Conservation (phyloP, 2,888 invertebrate species). For the Hypercompe scribonia region DNA sequence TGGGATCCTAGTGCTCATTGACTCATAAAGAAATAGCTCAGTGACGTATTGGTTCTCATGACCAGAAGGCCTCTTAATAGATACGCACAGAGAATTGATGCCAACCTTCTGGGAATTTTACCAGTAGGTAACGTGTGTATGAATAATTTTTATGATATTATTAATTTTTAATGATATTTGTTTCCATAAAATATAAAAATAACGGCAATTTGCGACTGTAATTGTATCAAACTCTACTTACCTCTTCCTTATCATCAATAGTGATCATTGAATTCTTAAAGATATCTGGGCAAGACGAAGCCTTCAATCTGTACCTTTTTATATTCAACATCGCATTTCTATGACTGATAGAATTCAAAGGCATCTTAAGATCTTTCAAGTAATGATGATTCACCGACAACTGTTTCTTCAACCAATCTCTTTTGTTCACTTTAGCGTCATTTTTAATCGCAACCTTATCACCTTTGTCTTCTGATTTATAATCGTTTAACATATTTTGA, state of each 20-base stretch:
- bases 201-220: too few relatives aligned
- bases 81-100: too few relatives aligned
- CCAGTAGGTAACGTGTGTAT: too few relatives aligned
- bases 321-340: conserved; percentile 94
- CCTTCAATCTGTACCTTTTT: conserved; percentile 92
- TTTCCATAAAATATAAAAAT: too few relatives aligned
- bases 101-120: too few relatives aligned
- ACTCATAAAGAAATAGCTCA: too few relatives aligned
- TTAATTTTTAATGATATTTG: too few relatives aligned
- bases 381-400: conserved; percentile 89
- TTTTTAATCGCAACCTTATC: conserved; percentile 71
- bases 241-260: conserved; percentile 92
- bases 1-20: too few relatives aligned
- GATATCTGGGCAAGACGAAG: conserved; percentile 97
- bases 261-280: conserved; percentile 96
- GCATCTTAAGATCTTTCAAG: conserved; percentile 90
- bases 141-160: too few relatives aligned
- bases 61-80: too few relatives aligned
- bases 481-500: conserved; percentile 61
- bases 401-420: conserved; percentile 82
- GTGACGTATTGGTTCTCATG: too few relatives aligned
- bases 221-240: conserved; percentile 63
- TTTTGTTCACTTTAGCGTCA: conserved; percentile 77
- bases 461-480: conserved; percentile 68
- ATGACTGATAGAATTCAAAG: conserved; percentile 94